A percentile compares a stretch with the other conserved stretches of the same genome.
These are phyloP conservation scores for Archips xylosteana DNA, from an alignment of 2,888 invertebrate species.

Conservation along the genomic window DNA sequence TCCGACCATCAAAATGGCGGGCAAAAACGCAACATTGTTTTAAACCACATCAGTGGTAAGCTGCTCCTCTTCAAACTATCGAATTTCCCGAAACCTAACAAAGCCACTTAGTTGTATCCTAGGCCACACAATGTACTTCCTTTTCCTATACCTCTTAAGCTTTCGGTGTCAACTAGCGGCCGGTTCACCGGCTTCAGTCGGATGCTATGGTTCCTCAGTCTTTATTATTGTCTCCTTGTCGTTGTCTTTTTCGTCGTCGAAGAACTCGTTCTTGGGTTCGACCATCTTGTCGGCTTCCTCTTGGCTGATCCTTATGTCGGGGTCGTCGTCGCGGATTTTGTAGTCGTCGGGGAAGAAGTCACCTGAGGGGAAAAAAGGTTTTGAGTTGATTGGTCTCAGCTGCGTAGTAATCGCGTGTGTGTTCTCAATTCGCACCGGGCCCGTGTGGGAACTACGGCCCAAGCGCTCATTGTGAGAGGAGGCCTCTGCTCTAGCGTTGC, in stretches of 20 bases:
- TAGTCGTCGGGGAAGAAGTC: conserved; percentile 92
- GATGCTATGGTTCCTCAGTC: conserved; percentile 78
- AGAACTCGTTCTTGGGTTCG: conserved; percentile 95
- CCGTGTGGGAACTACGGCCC: no score
- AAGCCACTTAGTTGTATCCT: neutral
- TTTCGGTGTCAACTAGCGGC: conserved; percentile 62
- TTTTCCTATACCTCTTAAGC: neutral
- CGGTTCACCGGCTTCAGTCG: conserved; percentile 62
- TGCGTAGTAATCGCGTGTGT: no score
- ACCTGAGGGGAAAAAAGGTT: conserved; percentile 60
- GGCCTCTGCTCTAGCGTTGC: no score
- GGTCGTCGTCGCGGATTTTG: conserved; percentile 92
- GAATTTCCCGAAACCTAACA: neutral
- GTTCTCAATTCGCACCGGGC: no score
- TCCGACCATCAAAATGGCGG: no score
- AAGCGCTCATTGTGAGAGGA: no score
- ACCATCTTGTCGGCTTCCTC: conserved; percentile 93
- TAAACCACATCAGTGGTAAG: no score
- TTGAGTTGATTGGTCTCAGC: neutral
- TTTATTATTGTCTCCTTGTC: conserved; percentile 88
- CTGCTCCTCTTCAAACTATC: neutral
- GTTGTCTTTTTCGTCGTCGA: conserved; percentile 95
- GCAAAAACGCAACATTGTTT: no score
- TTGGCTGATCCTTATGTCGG: conserved; percentile 91
- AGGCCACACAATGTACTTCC: neutral